Evolutionary conservation across 2,797 vertebrate species (phyloP).

Genomic region (Ispidina lecontei): DNA sequence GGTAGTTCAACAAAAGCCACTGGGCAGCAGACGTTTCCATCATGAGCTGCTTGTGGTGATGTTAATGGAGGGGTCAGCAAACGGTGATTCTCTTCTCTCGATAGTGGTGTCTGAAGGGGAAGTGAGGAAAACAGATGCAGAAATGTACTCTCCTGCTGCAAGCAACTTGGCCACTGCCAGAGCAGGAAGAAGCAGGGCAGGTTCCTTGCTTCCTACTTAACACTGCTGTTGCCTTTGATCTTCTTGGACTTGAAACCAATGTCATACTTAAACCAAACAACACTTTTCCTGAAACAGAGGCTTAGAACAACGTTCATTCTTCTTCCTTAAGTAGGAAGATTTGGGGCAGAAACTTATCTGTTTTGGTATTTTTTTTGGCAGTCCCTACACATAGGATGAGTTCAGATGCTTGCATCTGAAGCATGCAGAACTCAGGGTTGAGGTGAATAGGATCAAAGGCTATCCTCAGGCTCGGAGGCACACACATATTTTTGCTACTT

Average conservation of each 20-base stretch:
- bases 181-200: background rate
- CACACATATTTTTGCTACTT: background rate
- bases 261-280: background rate
- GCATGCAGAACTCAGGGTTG: rapidly evolving
- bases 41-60: background rate
- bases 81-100: background rate
- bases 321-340: background rate
- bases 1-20: background rate
- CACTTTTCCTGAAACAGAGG: background rate
- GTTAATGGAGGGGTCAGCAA: background rate
- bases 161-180: background rate
- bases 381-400: background rate
- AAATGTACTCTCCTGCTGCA: background rate
- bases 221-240: background rate
- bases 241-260: background rate
- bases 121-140: background rate
- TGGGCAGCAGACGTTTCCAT: background rate
- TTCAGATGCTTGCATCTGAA: background rate
- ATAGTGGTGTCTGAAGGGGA: background rate
- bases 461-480: background rate
- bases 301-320: background rate
- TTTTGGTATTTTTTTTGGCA: background rate
- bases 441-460: background rate
- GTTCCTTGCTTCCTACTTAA: background rate
- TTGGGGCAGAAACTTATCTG: background rate